Percentiles rank a stretch among this genome's conserved stretches.
Conservation (phyloP, 2,888 invertebrate species). For the Mythimna lalbum region DNA sequence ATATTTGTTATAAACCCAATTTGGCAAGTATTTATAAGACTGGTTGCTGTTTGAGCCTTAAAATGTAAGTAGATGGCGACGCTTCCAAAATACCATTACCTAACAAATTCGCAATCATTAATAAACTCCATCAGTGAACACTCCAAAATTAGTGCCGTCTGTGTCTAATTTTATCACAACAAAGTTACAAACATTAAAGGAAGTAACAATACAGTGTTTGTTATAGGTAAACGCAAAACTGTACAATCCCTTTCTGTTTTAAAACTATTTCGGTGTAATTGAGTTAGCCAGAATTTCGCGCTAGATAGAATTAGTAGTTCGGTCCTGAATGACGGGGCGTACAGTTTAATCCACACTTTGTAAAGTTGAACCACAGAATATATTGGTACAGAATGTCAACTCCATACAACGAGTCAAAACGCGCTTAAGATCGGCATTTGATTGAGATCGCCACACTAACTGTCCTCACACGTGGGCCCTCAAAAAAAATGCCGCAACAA, state of each 20-base stretch:
- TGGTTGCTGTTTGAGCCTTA: neutral
- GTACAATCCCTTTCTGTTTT: constrained; percentile 64
- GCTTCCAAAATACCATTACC: constrained; percentile 10
- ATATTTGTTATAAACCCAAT: no score
- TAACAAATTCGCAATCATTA: constrained; percentile 18
- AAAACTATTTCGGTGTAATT: constrained; percentile 71
- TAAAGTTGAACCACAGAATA: constrained; percentile 24
- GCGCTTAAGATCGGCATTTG: neutral
- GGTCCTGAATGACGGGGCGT: constrained; percentile 43
- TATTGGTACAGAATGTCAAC: neutral
- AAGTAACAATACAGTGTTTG: constrained; percentile 30
- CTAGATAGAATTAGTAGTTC: constrained; percentile 57
- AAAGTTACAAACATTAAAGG: constrained; percentile 13
- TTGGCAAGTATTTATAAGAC: no score
- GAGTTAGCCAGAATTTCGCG: constrained; percentile 64
- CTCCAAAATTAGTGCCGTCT: constrained; percentile 3
- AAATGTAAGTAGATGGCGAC: constrained; percentile 30
- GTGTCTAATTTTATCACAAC: constrained; percentile 24
- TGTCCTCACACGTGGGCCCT: no score
- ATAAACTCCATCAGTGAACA: constrained; percentile 10
- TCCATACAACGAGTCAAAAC: neutral
- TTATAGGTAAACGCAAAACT: constrained; percentile 33
- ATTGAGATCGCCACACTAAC: neutral
- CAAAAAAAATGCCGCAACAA: no score
- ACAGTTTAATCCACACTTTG: constrained; percentile 59